Conservation (phyloP, 2,797 vertebrate genomes). For the Anolis apletophallus region DNA sequence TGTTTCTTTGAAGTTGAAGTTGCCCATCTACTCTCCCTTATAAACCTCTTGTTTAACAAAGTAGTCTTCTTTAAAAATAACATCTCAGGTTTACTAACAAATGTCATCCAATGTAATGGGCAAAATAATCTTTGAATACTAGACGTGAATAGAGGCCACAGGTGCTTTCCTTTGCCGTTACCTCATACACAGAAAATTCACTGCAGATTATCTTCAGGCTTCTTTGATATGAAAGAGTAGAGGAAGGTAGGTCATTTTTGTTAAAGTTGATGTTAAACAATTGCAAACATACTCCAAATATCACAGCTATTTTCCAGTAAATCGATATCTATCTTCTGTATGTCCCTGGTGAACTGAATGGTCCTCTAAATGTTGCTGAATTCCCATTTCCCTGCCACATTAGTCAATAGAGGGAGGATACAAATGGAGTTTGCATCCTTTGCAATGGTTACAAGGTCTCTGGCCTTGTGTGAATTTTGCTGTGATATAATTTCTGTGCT, state of each 20-base stretch:
- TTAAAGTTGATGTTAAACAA: not conserved
- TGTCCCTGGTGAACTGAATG: not conserved
- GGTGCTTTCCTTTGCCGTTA: no score
- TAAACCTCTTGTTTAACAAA: no score
- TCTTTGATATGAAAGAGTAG: not conserved
- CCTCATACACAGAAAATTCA: not conserved
- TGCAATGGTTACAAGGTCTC: not conserved
- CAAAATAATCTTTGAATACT: not conserved
- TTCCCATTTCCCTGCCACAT: not conserved
- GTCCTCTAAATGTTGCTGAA: not conserved
- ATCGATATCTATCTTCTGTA: not conserved
- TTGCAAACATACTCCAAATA: not conserved
- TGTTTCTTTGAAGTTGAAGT: no score
- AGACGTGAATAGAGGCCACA: not conserved
- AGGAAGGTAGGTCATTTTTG: no score
- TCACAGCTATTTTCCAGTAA: not conserved
- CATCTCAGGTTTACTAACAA: no score
- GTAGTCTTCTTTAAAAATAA: no score
- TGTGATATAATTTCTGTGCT: not conserved
- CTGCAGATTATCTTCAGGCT: not conserved
- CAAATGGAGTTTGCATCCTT: not conserved
- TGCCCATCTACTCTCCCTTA: no score
- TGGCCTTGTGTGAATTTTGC: not conserved
- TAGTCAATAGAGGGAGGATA: not conserved
- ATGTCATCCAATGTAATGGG: not conserved